Conservation (phyloP, 2,888 invertebrate genomes). For the Calliopum simillimum region DNA sequence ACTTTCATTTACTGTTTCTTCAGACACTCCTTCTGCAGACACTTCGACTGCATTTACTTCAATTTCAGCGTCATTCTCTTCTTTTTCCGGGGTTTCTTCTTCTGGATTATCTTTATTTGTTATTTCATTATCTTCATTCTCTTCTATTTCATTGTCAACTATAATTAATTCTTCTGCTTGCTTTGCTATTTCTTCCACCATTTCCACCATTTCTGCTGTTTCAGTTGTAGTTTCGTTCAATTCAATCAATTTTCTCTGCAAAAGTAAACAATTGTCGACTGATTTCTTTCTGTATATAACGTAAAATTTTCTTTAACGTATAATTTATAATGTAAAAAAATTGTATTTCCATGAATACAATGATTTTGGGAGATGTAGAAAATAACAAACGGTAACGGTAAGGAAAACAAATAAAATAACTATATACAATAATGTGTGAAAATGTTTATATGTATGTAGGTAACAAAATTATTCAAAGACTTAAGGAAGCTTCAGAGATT, state of each 20-base stretch:
- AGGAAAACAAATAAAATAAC: not conserved
- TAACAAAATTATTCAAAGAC: slow-evolving; percentile 37
- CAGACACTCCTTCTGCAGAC: not conserved
- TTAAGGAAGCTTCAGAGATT: slow-evolving; percentile 39
- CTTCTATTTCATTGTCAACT: slow-evolving; percentile 19
- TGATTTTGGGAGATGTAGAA: not conserved
- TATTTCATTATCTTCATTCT: slow-evolving; percentile 39
- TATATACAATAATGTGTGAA: not conserved
- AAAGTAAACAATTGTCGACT: slow-evolving; percentile 69
- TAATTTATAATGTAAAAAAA: slow-evolving; percentile 9
- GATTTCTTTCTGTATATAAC: slow-evolving; percentile 59
- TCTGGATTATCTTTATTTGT: slow-evolving; percentile 26
- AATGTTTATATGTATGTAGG: not conserved
- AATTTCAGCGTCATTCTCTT: not conserved
- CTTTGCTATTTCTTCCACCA: slow-evolving; percentile 5
- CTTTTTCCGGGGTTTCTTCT: slow-evolving; percentile 38
- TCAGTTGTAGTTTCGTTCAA: slow-evolving; percentile 52
- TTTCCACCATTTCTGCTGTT: slow-evolving; percentile 27
- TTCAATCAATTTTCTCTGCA: slow-evolving; percentile 66
- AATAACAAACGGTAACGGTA: slow-evolving; percentile 11
- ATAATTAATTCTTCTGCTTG: slow-evolving; percentile 21
- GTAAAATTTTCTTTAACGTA: slow-evolving; percentile 10
- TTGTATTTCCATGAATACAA: slow-evolving; percentile 6
- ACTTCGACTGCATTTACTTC: slow-evolving; percentile 31
- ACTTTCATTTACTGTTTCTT: slow-evolving; percentile 24